Conservation (phyloP, 2,888 invertebrate genomes). For the Coelinius sp. region DNA sequence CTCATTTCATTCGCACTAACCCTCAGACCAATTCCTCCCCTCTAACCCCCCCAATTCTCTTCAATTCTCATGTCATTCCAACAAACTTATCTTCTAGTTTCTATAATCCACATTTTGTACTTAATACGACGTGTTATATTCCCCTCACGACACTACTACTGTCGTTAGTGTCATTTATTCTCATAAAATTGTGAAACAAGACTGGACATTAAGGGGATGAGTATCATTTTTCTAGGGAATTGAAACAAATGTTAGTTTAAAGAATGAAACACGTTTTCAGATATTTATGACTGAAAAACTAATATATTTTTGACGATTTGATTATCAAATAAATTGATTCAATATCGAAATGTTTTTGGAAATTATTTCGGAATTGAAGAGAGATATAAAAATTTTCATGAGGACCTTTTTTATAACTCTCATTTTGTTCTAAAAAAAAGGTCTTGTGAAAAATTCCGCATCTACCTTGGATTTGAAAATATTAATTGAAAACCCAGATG, state of each 20-base stretch:
- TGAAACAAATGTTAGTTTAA: neutral
- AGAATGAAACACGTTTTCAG: neutral
- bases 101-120: constrained; percentile 3
- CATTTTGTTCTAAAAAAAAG: no score
- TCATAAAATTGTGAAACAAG: constrained; percentile 7
- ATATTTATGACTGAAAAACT: no score
- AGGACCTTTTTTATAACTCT: no score
- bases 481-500: no score
- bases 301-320: no score
- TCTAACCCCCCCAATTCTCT: neutral
- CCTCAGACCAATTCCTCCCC: neutral
- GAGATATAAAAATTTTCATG: no score
- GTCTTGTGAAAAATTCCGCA: no score
- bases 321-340: no score
- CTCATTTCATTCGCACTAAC: constrained; percentile 8
- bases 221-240: neutral
- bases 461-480: no score
- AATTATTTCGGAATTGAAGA: no score
- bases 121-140: constrained; percentile 14
- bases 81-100: neutral
- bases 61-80: constrained; percentile 7
- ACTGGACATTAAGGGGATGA: neutral
- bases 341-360: no score
- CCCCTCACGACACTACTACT: constrained; percentile 41
- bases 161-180: constrained; percentile 26